These are phyloP conservation scores for Choreutis nemorana DNA, from an alignment of 2,888 invertebrate genomes.

Conservation along the genomic window DNA sequence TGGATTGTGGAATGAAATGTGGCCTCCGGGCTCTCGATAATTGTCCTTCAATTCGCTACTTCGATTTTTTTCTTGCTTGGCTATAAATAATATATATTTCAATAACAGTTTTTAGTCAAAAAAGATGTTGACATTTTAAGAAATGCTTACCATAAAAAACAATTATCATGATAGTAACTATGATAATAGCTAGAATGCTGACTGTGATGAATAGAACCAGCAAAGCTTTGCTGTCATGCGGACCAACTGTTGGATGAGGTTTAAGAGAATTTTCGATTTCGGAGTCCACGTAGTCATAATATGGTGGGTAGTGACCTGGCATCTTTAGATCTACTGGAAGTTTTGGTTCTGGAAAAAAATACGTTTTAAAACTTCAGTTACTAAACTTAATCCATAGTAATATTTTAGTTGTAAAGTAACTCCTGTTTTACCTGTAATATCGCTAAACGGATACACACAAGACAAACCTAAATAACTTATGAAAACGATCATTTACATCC, in stretches of 20 bases:
- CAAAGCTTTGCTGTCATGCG: slow-evolving; percentile 22
- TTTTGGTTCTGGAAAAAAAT: slow-evolving; percentile 30
- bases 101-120: no score
- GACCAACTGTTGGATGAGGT: slow-evolving; percentile 25
- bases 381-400: no score
- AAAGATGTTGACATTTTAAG: neutral
- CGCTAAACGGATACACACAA: no score
- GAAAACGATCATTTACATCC: no score
- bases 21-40: slow-evolving; percentile 68
- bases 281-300: slow-evolving; percentile 42
- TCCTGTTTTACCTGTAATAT: no score
- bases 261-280: slow-evolving; percentile 16
- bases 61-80: slow-evolving; percentile 17
- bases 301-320: slow-evolving; percentile 43
- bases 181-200: slow-evolving; percentile 19
- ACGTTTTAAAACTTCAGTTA: no score
- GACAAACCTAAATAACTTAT: no score
- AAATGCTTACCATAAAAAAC: slow-evolving; percentile 11
- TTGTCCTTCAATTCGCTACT: slow-evolving; percentile 40
- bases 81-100: neutral
- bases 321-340: slow-evolving; percentile 30
- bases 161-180: slow-evolving; percentile 18
- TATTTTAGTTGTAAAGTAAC: no score
- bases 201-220: slow-evolving; percentile 22
- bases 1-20: slow-evolving; percentile 88